Conservation (phyloP, 1,140 invertebrate genomes). For the Nasonia giraulti region DNA sequence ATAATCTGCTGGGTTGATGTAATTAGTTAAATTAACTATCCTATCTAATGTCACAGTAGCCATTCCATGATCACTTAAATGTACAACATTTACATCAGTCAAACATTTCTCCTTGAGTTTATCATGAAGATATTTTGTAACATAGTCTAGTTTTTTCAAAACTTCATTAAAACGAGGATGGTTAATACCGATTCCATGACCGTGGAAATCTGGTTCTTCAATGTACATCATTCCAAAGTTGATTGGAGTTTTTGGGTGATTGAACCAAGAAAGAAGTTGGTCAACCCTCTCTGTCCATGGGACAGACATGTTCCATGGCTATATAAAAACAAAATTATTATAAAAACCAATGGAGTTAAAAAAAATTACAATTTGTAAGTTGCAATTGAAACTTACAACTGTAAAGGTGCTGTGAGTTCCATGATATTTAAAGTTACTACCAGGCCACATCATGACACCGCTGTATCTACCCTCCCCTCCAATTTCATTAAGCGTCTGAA, state of each 20-base stretch:
- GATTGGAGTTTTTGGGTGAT: conserved; percentile 74
- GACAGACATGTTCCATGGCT: conserved; percentile 73
- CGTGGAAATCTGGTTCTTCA: conserved; percentile 82
- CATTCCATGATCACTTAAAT: conserved; percentile 88
- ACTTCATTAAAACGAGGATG: conserved; percentile 71
- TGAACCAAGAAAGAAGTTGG: conserved; percentile 80
- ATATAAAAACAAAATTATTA: conserved; percentile 55
- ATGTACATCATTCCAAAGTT: conserved; percentile 83
- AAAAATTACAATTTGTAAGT: not conserved
- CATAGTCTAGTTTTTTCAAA: conserved; percentile 75
- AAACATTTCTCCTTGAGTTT: conserved; percentile 73
- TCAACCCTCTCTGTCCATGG: conserved; percentile 77
- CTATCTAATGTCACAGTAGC: conserved; percentile 71
- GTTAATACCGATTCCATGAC: conserved; percentile 74
- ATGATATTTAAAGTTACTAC: conserved; percentile 72
- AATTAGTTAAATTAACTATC: conserved; percentile 78
- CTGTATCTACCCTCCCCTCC: conserved; percentile 71
- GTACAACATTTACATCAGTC: conserved; percentile 79
- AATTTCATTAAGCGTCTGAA: conserved; percentile 76
- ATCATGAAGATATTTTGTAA: conserved; percentile 77
- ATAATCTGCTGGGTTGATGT: conserved; percentile 74
- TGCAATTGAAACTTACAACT: conserved; percentile 49
- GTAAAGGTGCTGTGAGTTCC: conserved; percentile 67
- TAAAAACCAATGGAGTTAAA: not conserved
- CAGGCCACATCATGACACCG: conserved; percentile 80